Percentiles rank a stretch among this genome's conserved stretches.
phyloP scores from a whole-genome alignment of 2,797 vertebrate species.

The Tokudaia muenninki region DNA sequence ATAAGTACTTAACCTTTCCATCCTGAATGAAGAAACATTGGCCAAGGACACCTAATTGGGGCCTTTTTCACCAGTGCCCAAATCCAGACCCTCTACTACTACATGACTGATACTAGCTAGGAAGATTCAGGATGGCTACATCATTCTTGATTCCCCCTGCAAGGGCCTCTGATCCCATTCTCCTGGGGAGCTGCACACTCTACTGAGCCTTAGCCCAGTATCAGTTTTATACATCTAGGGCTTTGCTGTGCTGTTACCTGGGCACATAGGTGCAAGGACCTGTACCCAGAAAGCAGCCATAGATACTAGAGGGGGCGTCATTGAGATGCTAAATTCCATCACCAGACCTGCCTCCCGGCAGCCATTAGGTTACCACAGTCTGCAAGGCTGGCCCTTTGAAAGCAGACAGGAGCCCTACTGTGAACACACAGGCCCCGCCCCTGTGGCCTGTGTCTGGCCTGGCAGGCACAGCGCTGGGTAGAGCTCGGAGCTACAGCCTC shows the following conservation, averaged over 20 bases:
- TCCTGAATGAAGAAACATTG: rapidly evolving
- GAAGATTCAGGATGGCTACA: rapidly evolving
- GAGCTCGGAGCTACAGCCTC: conserved; percentile 64
- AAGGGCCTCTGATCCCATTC: rapidly evolving
- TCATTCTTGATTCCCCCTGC: rapidly evolving
- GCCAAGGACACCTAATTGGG: not conserved
- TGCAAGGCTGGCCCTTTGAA: not conserved
- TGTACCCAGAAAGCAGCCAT: not conserved
- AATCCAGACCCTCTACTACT: rapidly evolving
- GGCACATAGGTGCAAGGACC: rapidly evolving
- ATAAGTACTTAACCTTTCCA: too few relatives aligned
- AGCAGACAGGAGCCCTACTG: not conserved
- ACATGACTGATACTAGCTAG: too few relatives aligned
- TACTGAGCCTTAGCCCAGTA: not conserved
- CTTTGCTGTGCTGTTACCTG: not conserved
- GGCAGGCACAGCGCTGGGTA: conserved; percentile 29
- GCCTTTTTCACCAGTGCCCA: rapidly evolving
- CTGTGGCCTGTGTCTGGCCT: not conserved
- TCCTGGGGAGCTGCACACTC: rapidly evolving
- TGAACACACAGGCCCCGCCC: not conserved
- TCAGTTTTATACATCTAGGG: rapidly evolving
- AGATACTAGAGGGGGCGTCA: not conserved
- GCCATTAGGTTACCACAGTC: not conserved
- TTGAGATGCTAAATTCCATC: not conserved
- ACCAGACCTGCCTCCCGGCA: not conserved